Evolutionary conservation across 2,113 vertebrate genomes (phyloP), one percentile per base, ranked within the genome.

Genomic region (Damaliscus lunatus): DNA sequence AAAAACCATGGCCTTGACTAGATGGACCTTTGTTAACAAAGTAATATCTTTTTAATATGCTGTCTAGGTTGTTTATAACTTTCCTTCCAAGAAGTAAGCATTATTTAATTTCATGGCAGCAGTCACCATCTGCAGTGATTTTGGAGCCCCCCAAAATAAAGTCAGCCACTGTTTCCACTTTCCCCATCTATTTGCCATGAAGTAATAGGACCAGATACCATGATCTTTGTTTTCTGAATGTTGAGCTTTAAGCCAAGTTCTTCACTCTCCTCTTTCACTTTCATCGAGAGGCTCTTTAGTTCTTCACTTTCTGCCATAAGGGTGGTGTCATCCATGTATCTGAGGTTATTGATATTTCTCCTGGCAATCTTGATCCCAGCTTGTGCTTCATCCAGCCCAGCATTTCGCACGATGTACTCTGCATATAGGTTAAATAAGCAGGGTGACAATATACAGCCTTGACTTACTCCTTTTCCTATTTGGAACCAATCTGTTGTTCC

Each of bases 301-400:
- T 71, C 67, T n/a, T 64, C 31, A 23, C n/a, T 71, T 40, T 71
- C 19, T 71, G n/a, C 67, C 19, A 6, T 71, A 40, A 71, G n/a
- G n/a, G 2, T 71, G 67, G 19, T 40, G 10, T 71, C 19, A 40
- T 36, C 2, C 0, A 4, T 1, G 4, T 4, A 71, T 71, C n/a
- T 40, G 67, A 71, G 67, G n/a, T 71, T 71, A 40, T 3, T 71
- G 19, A 71, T 71, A 12, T 71, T 71, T 71, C 67, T 36, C 10
- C 19, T 5, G 19, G 19, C 19, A 71, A 40, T 71, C n/a, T 71
- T 71, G n/a, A 40, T 40, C 11, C 17, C 67, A 71, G n/a, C 19
- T 23, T 71, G 19, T 40, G n/a, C 67, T 71, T 40, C n/a, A 40
- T 40, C n/a, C 19, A 40, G n/a, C 19, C 19, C n/a, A 71, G n/a